Evolutionary conservation across 2,797 vertebrate species (phyloP), one percentile per base, ranked within the genome.

Genomic region (Hoplostethus mediterraneus): DNA sequence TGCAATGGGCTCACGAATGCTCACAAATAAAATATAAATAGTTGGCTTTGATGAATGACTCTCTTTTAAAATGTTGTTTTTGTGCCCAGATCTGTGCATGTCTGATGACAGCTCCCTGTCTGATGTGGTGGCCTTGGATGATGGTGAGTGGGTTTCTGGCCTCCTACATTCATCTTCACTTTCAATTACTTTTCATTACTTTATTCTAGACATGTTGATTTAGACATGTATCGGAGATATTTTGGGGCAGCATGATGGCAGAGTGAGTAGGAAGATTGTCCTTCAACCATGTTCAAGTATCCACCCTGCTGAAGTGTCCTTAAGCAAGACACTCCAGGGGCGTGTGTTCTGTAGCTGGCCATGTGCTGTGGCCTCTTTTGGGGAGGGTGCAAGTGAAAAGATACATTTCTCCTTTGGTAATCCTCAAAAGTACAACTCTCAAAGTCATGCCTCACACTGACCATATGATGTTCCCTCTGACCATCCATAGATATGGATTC

Each of bases 101-200:
- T 97, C 95, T 5, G 96, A 97, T 57, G 96, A 96, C 82, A 96
- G 95, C 76, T 97, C 96, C 21, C 87, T 96, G 55, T 96, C 95
- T n/a, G 96, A 98, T 42, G 94, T 93, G 25, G 93, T 94, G 49
- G 91, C 94, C 0, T 84, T 94, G 71, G 96, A 97, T 85, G 96
- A 97, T 82, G 96, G 97, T 97, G 83, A 95, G 94, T 61, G 6
- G 3, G 12, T 11, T 31, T 21, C 4, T 49, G 0, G 11, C 13
- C 13, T 40, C 65, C 56, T 58, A 11, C 51, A 17, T 3, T 33
- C 9, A 25, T 53, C 47, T 52, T 7, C 1, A 40, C 31, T 33
- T 49, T 33, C 4, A 51, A 49, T 5, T 11, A 44, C 42, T 28
- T 21, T 21, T 44, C 57, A 11, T 60, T 59, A 48, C 14, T 48